Evolutionary conservation across 2,797 vertebrate genomes (phyloP).

Genomic region (Acropternis orthonyx): DNA sequence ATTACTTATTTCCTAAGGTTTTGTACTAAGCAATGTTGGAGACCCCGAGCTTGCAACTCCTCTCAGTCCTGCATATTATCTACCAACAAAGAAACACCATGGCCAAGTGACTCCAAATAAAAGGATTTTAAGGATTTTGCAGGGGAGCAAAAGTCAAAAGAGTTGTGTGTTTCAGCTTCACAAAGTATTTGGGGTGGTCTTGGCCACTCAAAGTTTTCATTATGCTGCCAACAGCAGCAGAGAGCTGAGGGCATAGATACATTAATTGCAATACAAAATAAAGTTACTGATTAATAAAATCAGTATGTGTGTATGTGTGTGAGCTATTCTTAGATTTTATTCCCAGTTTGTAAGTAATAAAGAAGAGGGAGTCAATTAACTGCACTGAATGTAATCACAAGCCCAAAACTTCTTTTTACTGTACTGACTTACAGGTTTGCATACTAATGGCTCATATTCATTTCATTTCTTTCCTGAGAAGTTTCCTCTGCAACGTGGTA

Average conservation of each 20-base stretch:
- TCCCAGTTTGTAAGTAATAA: conserved; percentile 5
- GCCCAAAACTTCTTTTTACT: background rate
- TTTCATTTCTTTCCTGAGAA: background rate
- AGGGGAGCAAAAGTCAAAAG: background rate
- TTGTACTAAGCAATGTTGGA: background rate
- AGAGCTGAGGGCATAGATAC: background rate
- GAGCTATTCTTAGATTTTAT: background rate
- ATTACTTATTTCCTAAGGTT: conserved; percentile 35
- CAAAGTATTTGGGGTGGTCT: background rate
- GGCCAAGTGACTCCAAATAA: background rate
- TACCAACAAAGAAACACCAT: background rate
- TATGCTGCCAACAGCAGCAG: background rate
- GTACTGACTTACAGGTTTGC: background rate
- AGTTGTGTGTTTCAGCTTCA: background rate
- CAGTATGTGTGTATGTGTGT: background rate
- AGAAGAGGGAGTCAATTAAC: conserved; percentile 30
- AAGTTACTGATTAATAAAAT: background rate
- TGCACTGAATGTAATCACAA: background rate
- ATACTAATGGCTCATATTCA: background rate
- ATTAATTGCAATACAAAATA: background rate
- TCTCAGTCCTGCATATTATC: background rate
- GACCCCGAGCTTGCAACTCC: background rate
- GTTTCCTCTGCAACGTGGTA: background rate
- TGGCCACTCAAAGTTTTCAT: background rate
- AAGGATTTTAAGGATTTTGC: background rate